These are phyloP conservation scores for Drosophila azteca DNA, from an alignment of 1,140 invertebrate species.

Conservation along the genomic window DNA sequence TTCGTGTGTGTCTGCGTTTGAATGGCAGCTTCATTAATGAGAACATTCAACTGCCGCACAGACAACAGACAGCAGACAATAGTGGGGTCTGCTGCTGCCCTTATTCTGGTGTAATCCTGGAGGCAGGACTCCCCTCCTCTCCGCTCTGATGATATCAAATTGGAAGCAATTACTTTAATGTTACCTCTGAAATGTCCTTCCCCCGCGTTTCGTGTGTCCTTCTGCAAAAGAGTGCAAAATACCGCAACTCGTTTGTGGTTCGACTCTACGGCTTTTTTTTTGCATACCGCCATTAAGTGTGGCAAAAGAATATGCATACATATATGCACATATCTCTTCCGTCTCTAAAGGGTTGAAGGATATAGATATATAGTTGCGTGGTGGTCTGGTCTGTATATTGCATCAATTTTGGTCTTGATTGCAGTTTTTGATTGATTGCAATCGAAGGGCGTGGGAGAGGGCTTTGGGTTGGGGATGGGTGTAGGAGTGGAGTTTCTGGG, in stretches of 20 bases:
- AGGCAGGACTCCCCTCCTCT: not conserved
- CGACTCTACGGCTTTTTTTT: conserved; percentile 16
- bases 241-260: conserved; percentile 69
- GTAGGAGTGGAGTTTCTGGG: not conserved
- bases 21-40: conserved; percentile 80
- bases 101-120: conserved; percentile 6
- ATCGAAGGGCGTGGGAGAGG: conserved; percentile 10
- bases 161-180: conserved; percentile 74
- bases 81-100: conserved; percentile 6
- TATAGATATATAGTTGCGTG: not conserved
- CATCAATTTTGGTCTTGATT: conserved; percentile 34
- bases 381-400: not conserved
- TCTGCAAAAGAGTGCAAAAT: conserved; percentile 48
- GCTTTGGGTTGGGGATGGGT: too few relatives aligned
- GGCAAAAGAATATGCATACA: not conserved
- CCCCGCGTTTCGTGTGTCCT: not conserved
- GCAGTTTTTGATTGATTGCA: conserved; percentile 50
- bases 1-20: conserved; percentile 36
- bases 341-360: conserved; percentile 18
- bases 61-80: conserved; percentile 47
- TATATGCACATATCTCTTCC: conserved; percentile 16
- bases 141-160: conserved; percentile 61
- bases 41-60: conserved; percentile 42
- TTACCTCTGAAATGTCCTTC: conserved; percentile 5
- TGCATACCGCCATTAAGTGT: conserved; percentile 59